Conservation (phyloP, 2,113 vertebrate genomes). For the Phalacrocorax pelagicus region DNA sequence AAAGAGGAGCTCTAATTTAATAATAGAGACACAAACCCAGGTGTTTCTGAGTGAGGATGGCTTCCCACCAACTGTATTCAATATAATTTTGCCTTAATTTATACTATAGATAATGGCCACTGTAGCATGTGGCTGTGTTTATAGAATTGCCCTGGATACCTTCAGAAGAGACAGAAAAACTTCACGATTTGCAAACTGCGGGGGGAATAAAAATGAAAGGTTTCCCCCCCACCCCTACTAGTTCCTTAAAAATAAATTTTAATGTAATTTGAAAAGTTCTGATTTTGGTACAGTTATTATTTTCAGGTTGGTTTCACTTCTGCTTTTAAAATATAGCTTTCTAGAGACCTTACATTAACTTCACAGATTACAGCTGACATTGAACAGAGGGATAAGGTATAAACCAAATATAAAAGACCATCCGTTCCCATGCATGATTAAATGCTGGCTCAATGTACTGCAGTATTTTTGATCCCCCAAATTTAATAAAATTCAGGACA, state of each 20-base stretch:
- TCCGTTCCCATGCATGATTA: neutral
- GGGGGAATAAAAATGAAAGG: neutral
- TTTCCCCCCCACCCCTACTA: neutral
- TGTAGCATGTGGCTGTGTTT: neutral
- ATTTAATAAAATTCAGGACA: conserved; percentile 26
- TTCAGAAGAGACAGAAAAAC: neutral
- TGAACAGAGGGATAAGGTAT: neutral
- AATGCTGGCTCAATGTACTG: neutral
- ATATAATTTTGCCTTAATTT: neutral
- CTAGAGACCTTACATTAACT: neutral
- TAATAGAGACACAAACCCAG: neutral
- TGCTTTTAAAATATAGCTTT: neutral
- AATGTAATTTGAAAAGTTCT: neutral
- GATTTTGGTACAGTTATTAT: neutral
- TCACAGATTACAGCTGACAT: neutral
- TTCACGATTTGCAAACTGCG: neutral
- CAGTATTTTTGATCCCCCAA: neutral
- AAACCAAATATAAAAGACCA: neutral
- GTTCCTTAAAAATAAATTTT: neutral
- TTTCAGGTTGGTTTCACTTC: neutral
- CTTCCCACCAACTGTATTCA: neutral
- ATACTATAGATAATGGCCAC: neutral
- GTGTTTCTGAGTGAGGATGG: neutral
- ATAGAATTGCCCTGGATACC: neutral
- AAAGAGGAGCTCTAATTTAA: neutral